A percentile compares a stretch with the other conserved stretches of the same genome.
Evolutionary conservation across 1,140 invertebrate species (phyloP).

Genomic region (Capitella teleta): DNA sequence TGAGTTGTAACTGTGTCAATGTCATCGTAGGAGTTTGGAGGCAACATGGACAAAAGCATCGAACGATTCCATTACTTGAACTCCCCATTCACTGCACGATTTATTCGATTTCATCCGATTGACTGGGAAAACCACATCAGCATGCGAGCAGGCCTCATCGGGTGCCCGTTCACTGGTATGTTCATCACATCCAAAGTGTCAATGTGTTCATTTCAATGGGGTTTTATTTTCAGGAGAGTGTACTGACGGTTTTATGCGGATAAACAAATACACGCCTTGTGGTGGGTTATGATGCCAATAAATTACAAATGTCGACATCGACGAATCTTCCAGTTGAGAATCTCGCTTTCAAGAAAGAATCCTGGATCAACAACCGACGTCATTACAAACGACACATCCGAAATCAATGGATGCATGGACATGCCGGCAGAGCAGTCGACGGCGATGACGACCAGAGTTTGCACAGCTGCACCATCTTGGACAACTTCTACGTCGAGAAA

Average conservation of each 20-base stretch:
- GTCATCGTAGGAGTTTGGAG: conserved; percentile 51
- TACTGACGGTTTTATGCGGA: conserved; percentile 44
- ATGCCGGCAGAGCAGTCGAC: conserved; percentile 47
- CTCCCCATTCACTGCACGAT: conserved; percentile 47
- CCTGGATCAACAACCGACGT: conserved; percentile 50
- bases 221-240: conserved; percentile 31
- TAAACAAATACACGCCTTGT: conserved; percentile 46
- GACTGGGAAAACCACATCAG: conserved; percentile 46
- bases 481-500: conserved; percentile 49
- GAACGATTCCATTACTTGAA: conserved; percentile 48
- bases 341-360: conserved; percentile 45
- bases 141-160: conserved; percentile 46
- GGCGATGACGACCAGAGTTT: conserved; percentile 26
- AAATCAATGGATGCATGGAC: conserved; percentile 24
- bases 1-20: too few species aligned
- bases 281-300: conserved; percentile 31
- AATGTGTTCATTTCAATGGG: not conserved
- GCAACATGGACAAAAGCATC: conserved; percentile 48
- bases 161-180: conserved; percentile 45
- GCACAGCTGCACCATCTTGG: conserved; percentile 45
- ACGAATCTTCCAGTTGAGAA: conserved; percentile 44
- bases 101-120: conserved; percentile 46
- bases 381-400: conserved; percentile 40
- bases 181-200: not conserved
- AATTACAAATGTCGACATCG: not conserved